Evolutionary conservation across 2,888 invertebrate genomes (phyloP), one percentile per base, ranked within the genome.

Genomic region (Hypomecis atomaria): DNA sequence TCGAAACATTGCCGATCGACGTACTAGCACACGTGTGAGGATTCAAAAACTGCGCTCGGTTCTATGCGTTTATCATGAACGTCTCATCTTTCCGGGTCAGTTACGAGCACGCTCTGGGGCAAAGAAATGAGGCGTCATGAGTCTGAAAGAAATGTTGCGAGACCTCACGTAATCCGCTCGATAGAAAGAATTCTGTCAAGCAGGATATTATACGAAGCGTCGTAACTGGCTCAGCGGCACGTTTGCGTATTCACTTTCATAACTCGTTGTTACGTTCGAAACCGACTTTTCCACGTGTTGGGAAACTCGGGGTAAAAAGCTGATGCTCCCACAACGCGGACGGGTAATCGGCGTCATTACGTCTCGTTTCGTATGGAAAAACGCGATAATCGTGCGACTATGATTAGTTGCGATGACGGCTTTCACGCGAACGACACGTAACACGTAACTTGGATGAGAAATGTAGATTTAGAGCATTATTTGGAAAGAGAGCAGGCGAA

Each of bases 211-310:
- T 81, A 81, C 78, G 85, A 84, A 79, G 82, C 85, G 79, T 44
- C 47, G 81, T 81, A 82, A 85, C 82, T 79, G 74, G 80, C 78
- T 78, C 79, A 83, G 74, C 81, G 71, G 80, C 81, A 85, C 81
- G 85, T 87, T 89, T 86, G 83, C 86, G 85, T 86, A 86, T 85
- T 79, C 82, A 83, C 87, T 91, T 91, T 92, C 92, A 90, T 90
- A 91, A 92, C 88, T 76, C 78, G 85, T 83, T 83, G 86, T 91
- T 91, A 91, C 89, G 89, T 88, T 90, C 83, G 73, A 77, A 82
- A 83, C 81, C 70, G 80, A 88, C 84, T 89, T 90, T 90, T 88
- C 89, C 85, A 87, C 83, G 79, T 81, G 86, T 90, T 92, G 85
- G 83, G 89, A 91, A 92, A 91, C 73, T 71, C 66, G 67, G 67